Evolutionary conservation across 2,113 vertebrate species (phyloP).

Genomic region (Myodes glareolus): DNA sequence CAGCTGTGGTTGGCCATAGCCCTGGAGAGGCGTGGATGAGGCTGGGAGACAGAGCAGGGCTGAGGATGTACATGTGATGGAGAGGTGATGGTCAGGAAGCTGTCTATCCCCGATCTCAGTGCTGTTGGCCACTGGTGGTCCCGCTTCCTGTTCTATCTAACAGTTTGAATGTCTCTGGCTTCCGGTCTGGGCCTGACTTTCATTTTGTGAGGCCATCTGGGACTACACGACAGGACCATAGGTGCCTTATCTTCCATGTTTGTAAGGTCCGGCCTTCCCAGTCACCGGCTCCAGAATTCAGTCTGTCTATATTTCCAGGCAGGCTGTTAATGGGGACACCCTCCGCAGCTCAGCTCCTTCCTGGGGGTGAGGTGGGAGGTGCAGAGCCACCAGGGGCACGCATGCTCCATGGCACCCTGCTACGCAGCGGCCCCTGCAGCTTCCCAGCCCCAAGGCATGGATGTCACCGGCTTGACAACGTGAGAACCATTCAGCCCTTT

Average conservation of each 20-base stretch:
- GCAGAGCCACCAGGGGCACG: no score
- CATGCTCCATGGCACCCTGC: not conserved
- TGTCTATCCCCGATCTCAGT: not conserved
- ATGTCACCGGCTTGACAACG: not conserved
- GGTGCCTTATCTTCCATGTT: rapidly evolving
- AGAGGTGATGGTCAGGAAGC: rapidly evolving
- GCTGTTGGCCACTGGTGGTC: not conserved
- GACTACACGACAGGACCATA: rapidly evolving
- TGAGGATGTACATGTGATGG: rapidly evolving
- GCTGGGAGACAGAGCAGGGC: not conserved
- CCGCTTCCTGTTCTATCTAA: rapidly evolving
- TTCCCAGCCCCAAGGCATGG: not conserved
- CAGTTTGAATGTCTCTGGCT: not conserved
- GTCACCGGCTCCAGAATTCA: not conserved
- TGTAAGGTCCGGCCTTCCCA: not conserved
- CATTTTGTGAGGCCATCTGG: rapidly evolving
- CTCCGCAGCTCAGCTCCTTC: not conserved
- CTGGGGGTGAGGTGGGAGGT: rapidly evolving
- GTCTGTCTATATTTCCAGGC: not conserved
- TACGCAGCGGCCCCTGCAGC: not conserved
- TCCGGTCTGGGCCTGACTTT: not conserved
- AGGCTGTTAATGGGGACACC: rapidly evolving
- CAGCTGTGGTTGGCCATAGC: not conserved
- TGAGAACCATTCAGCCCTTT: conserved; percentile 80
- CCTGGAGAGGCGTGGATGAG: not conserved